Percentiles rank a stretch among this genome's conserved stretches.
Conservation (phyloP, 2,888 invertebrate genomes). For the Apodemia zela region DNA sequence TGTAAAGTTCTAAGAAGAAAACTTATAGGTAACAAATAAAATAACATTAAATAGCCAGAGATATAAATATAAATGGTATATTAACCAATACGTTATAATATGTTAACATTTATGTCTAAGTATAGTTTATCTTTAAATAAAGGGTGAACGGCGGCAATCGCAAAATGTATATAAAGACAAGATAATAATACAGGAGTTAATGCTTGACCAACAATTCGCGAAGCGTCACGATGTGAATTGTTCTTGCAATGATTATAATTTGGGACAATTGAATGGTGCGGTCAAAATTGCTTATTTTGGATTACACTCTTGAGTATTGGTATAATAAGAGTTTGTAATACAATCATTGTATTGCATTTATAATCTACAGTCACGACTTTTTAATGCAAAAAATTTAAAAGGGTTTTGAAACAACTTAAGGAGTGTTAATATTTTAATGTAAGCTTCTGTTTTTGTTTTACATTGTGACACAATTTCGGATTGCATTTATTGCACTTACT, state of each 20-base stretch:
- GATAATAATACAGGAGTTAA: constrained; percentile 24
- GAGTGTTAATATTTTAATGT: too few relatives aligned
- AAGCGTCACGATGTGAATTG: constrained; percentile 49
- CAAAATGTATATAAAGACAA: constrained; percentile 13
- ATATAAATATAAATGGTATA: too few relatives aligned
- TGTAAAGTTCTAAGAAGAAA: too few relatives aligned
- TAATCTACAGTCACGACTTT: constrained; percentile 60
- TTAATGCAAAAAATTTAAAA: constrained; percentile 17
- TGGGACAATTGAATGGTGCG: constrained; percentile 61
- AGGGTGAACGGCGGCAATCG: constrained; percentile 6
- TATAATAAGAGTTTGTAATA: constrained; percentile 62
- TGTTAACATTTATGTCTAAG: background rate
- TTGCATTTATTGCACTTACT: too few relatives aligned
- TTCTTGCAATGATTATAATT: constrained; percentile 48
- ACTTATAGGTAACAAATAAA: too few relatives aligned
- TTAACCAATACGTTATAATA: background rate
- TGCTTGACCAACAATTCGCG: constrained; percentile 29
- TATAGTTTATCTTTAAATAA: constrained; percentile 8
- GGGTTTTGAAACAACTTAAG: background rate
- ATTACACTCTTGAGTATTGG: constrained; percentile 44
- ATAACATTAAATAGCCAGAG: too few relatives aligned
- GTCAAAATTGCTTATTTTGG: constrained; percentile 60
- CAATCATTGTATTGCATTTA: constrained; percentile 49
- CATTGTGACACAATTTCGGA: too few relatives aligned
- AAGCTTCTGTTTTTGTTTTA: too few relatives aligned